phyloP scores from a whole-genome alignment of 2,888 invertebrate species.

The Stomorhina lunata region DNA sequence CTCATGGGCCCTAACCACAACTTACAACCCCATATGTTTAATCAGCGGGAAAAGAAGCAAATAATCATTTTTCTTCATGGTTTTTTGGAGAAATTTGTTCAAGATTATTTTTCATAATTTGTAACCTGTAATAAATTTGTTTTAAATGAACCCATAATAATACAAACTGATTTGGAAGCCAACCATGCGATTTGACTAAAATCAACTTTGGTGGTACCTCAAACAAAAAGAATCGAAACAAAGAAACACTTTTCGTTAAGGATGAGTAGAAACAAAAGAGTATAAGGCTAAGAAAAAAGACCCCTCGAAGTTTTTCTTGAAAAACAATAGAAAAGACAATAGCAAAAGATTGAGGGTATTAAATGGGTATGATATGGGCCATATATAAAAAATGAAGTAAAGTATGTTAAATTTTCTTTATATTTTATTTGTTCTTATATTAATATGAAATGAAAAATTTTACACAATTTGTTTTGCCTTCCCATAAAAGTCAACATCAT shows the following conservation, averaged over 20 bases:
- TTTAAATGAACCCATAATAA: conserved; percentile 42
- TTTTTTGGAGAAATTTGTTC: conserved; percentile 8
- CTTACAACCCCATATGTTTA: conserved; percentile 40
- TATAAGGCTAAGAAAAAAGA: background rate
- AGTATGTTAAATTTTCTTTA: conserved; percentile 9
- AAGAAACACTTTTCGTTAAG: conserved; percentile 3
- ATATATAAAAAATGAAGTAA: background rate
- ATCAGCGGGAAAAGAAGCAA: conserved; percentile 4
- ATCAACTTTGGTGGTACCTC: conserved; percentile 43
- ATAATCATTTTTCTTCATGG: background rate
- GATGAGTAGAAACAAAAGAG: conserved; percentile 9
- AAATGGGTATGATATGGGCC: conserved; percentile 18
- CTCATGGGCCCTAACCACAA: background rate
- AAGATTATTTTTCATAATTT: conserved; percentile 38
- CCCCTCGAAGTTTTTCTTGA: background rate
- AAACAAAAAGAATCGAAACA: background rate
- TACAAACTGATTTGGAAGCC: conserved; percentile 30
- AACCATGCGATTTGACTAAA: background rate
- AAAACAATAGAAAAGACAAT: conserved; percentile 22
- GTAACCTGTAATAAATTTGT: conserved; percentile 54
- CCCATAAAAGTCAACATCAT: conserved; percentile 51
- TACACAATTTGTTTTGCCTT: conserved; percentile 57
- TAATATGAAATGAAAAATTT: conserved; percentile 28
- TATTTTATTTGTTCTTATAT: conserved; percentile 13
- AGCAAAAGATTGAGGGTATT: background rate